These are phyloP conservation scores for Idaea biselata DNA, from an alignment of 2,888 invertebrate species.

Conservation along the genomic window DNA sequence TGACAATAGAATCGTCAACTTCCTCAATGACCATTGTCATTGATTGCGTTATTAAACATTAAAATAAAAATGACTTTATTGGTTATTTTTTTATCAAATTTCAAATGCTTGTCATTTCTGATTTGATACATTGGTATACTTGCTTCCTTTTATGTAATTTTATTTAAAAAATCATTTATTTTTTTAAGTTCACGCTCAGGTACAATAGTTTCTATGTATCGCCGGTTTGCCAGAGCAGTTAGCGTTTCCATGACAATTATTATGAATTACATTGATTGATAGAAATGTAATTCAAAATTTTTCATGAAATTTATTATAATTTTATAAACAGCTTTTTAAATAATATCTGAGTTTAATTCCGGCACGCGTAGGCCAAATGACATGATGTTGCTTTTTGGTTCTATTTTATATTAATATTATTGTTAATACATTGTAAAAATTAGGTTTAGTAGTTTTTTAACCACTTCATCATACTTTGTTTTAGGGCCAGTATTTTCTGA, in stretches of 20 bases:
- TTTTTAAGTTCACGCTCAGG: background rate
- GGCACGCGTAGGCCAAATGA: background rate
- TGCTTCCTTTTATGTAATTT: background rate
- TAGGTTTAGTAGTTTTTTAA: background rate
- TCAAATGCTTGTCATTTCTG: no score
- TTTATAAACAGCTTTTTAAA: background rate
- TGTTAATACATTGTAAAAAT: background rate
- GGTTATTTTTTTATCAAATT: background rate
- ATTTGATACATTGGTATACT: no score
- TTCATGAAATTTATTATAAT: background rate
- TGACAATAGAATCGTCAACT: constrained; percentile 25
- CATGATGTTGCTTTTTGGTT: background rate
- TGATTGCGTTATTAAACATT: constrained; percentile 1
- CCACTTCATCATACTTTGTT: background rate
- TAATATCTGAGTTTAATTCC: background rate
- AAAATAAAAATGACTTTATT: background rate
- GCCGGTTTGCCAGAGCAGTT: background rate
- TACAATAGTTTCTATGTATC: background rate
- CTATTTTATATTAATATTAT: background rate
- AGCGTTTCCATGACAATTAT: background rate
- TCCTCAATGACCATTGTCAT: constrained; percentile 27
- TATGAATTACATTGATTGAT: background rate
- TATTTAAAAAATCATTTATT: background rate
- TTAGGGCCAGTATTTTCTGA: background rate
- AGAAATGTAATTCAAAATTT: background rate